Conservation (phyloP, 1,140 invertebrate species). For the Conus betulinus region DNA sequence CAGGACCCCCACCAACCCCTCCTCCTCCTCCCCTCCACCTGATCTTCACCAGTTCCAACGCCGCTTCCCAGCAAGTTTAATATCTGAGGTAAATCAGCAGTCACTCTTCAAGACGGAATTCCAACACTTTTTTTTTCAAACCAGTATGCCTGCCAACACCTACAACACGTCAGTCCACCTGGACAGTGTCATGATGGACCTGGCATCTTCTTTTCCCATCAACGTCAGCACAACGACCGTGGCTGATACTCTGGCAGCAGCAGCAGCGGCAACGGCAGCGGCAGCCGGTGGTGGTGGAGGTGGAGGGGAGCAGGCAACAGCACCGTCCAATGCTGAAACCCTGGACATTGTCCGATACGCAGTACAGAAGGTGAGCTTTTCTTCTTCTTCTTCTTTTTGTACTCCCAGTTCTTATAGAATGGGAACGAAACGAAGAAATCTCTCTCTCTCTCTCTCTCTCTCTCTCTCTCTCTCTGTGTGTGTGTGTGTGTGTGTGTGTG, state of each 20-base stretch:
- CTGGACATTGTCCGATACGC: conserved; percentile 10
- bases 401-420: too few species aligned
- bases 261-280: not conserved
- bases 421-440: too few species aligned
- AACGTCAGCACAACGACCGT: not conserved
- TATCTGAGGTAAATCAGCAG: too few species aligned
- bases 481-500: not conserved
- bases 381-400: not conserved
- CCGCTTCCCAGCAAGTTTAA: too few species aligned
- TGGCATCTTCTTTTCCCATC: not conserved
- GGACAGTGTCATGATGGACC: not conserved
- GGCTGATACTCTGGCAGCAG: not conserved
- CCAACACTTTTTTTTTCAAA: too few species aligned
- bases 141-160: not conserved
- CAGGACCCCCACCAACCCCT: too few species aligned
- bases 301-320: too few species aligned
- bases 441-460: not conserved
- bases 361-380: conserved; percentile 8
- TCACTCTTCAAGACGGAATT: too few species aligned
- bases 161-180: not conserved
- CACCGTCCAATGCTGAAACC: not conserved
- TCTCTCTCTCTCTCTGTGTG: too few species aligned
- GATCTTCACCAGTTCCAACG: too few species aligned
- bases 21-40: too few species aligned
- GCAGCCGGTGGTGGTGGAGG: too few species aligned